Evolutionary conservation across 2,113 vertebrate species (phyloP).

Genomic region (Percopsis transmontana): DNA sequence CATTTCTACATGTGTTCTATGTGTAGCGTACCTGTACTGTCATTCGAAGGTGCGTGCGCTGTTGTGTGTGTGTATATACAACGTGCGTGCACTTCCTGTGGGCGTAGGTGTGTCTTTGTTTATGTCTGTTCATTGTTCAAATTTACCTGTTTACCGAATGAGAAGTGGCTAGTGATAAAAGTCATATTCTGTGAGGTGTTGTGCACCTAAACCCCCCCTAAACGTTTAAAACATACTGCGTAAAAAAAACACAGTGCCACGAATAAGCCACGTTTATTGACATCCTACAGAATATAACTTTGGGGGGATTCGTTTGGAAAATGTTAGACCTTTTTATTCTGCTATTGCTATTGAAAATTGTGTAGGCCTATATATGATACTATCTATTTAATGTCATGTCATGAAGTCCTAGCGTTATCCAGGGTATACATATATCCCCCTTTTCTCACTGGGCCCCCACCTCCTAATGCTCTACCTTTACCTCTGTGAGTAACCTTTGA

Average conservation of each 20-base stretch:
- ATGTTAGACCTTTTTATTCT: slow-evolving; percentile 41
- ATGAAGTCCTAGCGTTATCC: slow-evolving; percentile 1
- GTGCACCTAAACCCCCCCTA: slow-evolving; percentile 14
- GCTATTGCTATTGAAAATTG: slow-evolving; percentile 38
- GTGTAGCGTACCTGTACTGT: slow-evolving; percentile 53
- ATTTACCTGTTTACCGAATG: slow-evolving; percentile 66
- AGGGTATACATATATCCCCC: slow-evolving; percentile 57
- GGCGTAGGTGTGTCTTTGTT: slow-evolving; percentile 50
- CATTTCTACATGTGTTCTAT: slow-evolving; percentile 77
- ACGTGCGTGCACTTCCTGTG: slow-evolving; percentile 8
- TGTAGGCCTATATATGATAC: slow-evolving; percentile 14
- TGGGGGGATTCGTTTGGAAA: slow-evolving; percentile 66
- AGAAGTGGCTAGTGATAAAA: slow-evolving; percentile 69
- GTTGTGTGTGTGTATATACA: slow-evolving; percentile 31
- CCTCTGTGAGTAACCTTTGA: slow-evolving; percentile 57
- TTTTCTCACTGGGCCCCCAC: slow-evolving; percentile 51
- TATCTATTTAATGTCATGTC: slow-evolving; percentile 46
- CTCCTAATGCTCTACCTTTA: slow-evolving; percentile 48
- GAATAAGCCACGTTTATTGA: slow-evolving; percentile 30
- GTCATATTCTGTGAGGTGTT: slow-evolving; percentile 70
- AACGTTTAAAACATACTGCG: slow-evolving; percentile 2
- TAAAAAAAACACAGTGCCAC: not conserved
- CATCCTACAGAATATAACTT: slow-evolving; percentile 73
- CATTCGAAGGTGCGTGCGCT: slow-evolving; percentile 32
- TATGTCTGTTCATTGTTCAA: slow-evolving; percentile 73